Evolutionary conservation across 2,113 vertebrate genomes (phyloP).

Genomic region (Papio anubis): DNA sequence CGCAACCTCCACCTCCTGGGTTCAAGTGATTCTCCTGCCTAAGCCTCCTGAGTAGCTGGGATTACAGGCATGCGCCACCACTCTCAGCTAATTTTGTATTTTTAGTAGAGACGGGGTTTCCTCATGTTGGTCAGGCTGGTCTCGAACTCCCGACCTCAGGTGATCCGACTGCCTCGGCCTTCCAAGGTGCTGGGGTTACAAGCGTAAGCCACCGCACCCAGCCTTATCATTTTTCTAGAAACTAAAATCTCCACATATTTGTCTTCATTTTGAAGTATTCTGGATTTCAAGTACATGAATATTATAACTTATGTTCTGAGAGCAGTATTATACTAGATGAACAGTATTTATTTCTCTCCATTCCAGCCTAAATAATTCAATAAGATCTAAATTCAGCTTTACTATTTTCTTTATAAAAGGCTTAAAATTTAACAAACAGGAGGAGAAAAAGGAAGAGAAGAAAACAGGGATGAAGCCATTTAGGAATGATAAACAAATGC

Average conservation of each 20-base stretch:
- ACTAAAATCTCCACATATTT: background rate
- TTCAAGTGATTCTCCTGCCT: no score
- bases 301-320: background rate
- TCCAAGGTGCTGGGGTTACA: no score
- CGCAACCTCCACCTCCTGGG: no score
- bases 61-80: no score
- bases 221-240: background rate
- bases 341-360: background rate
- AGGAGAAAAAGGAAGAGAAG: background rate
- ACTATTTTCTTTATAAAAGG: background rate
- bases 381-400: conserved; percentile 7
- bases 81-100: no score
- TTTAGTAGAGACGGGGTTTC: no score
- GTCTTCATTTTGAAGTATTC: conserved; percentile 37
- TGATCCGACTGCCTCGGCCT: no score
- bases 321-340: background rate
- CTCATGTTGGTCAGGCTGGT: no score
- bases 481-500: background rate
- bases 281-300: background rate
- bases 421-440: background rate
- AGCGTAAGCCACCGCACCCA: no score
- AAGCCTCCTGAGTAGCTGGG: no score
- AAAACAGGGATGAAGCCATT: background rate
- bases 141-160: no score
- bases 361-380: background rate